phyloP scores from a whole-genome alignment of 1,140 invertebrate species.

The Arion vulgaris region DNA sequence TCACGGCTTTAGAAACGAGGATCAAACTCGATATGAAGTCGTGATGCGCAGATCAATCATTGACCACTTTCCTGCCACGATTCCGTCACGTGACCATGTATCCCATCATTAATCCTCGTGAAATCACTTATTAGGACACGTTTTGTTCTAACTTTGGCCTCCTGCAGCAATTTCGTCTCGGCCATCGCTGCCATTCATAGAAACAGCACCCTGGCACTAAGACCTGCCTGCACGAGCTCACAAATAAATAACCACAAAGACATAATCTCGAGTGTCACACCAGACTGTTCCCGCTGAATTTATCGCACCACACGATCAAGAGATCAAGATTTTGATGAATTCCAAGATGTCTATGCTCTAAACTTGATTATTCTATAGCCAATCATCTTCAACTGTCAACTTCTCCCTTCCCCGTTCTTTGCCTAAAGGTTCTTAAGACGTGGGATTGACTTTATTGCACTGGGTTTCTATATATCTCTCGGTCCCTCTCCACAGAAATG shows the following conservation, averaged over 20 bases:
- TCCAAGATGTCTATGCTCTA: conserved; percentile 1
- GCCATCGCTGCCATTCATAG: background rate
- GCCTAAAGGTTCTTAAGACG: too few relatives aligned
- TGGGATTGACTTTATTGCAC: too few relatives aligned
- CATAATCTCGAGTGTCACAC: background rate
- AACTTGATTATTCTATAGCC: background rate
- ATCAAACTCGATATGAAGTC: conserved; percentile 48
- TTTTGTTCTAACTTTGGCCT: conserved; percentile 43
- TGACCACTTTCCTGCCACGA: conserved; percentile 41
- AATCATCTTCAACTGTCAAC: background rate
- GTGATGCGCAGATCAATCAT: conserved; percentile 47
- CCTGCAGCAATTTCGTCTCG: conserved; percentile 14
- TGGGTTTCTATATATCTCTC: too few relatives aligned
- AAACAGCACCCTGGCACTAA: background rate
- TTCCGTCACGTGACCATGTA: conserved; percentile 48
- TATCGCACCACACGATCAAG: conserved; percentile 4
- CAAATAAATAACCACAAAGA: conserved; percentile 16
- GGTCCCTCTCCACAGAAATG: too few relatives aligned
- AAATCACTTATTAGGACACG: conserved; percentile 51
- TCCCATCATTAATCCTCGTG: conserved; percentile 53
- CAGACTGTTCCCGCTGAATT: background rate
- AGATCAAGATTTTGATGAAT: conserved; percentile 17
- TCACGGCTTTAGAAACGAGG: conserved; percentile 37
- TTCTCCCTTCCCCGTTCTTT: background rate
- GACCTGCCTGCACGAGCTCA: background rate